A percentile compares a stretch with the other conserved stretches of the same genome.
phyloP scores from a whole-genome alignment of 23 tunicate genomes.

The Phallusia fumigata region DNA sequence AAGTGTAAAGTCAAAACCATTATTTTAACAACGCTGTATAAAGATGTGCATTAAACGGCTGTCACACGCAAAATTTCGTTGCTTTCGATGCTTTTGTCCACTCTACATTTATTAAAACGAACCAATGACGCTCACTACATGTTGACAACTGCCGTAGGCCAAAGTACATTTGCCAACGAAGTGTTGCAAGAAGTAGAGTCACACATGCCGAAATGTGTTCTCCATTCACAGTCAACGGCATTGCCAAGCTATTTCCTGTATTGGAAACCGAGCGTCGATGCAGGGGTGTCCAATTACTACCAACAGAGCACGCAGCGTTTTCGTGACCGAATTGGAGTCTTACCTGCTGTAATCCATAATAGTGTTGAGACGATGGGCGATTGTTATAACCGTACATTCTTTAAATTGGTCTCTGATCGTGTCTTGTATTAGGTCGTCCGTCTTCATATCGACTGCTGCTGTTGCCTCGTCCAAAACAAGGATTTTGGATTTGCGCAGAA shows the following conservation, averaged over 20 bases:
- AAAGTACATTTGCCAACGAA: no score
- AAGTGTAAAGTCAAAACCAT: no score
- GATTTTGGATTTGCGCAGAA: conserved; percentile 67
- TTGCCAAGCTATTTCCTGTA: neutral
- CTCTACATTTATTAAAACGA: no score
- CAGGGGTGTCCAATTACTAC: neutral
- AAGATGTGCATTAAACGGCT: no score
- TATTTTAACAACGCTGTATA: no score
- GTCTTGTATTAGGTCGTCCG: conserved; percentile 82
- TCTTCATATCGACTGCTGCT: conserved; percentile 89
- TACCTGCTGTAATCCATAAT: conserved; percentile 85
- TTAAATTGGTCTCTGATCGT: conserved; percentile 63
- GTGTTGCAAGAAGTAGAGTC: neutral
- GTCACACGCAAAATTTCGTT: no score
- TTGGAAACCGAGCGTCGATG: neutral
- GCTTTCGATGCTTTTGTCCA: no score
- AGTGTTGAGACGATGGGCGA: conserved; percentile 82
- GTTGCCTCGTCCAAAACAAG: conserved; percentile 85
- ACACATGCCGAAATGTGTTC: neutral
- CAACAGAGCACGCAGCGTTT: no score
- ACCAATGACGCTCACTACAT: no score
- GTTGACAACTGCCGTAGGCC: no score
- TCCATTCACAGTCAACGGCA: neutral
- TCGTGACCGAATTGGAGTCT: neutral
- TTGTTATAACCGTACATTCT: conserved; percentile 84